Conservation (phyloP, 1,140 invertebrate species). For the Saccostrea glomerata region DNA sequence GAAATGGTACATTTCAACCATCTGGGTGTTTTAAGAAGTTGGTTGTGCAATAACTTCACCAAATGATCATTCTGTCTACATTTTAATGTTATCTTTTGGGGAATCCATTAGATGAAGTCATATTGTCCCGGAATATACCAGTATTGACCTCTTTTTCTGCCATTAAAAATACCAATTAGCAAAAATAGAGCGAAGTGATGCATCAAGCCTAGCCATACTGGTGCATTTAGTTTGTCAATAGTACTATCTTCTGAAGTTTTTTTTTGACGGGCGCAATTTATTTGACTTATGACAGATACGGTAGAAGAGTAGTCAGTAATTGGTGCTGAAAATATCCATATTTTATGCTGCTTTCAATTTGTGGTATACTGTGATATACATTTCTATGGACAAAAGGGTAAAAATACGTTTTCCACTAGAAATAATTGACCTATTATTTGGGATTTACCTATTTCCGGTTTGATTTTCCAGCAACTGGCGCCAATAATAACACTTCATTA, state of each 20-base stretch:
- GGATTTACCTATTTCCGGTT: slow-evolving; percentile 29
- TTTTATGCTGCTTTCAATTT: neutral
- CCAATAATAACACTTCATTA: slow-evolving; percentile 21
- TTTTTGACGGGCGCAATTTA: neutral
- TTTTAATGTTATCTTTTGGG: neutral
- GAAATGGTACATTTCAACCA: neutral
- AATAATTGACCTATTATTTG: slow-evolving; percentile 25
- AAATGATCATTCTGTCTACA: neutral
- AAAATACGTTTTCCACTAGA: neutral
- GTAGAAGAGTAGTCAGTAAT: neutral
- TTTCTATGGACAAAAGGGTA: neutral
- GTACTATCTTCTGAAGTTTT: neutral
- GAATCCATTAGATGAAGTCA: neutral
- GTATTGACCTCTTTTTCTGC: neutral
- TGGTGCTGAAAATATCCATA: neutral
- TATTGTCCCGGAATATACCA: neutral
- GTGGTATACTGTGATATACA: neutral
- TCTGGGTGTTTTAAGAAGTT: too few species aligned
- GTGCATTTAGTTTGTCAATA: neutral
- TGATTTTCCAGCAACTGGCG: neutral
- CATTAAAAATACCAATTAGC: neutral
- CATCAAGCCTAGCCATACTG: neutral
- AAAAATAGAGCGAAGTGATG: neutral
- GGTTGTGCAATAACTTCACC: neutral
- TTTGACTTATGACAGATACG: neutral